Evolutionary conservation across 2,888 invertebrate species (phyloP), one percentile per base, ranked within the genome.

Genomic region (Cosmia pyralina): DNA sequence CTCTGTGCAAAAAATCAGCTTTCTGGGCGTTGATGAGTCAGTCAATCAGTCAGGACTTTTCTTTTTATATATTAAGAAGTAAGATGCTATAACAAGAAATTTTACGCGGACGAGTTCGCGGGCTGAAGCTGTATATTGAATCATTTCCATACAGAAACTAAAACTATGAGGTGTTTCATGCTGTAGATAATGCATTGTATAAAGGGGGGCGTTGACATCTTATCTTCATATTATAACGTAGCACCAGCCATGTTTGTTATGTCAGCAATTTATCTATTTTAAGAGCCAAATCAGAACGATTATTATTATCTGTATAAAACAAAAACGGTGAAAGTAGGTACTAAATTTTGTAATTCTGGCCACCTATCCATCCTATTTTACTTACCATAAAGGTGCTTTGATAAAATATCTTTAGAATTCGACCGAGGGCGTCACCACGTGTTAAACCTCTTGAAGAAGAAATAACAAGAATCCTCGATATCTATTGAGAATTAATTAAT

Each of bases 221-320:
- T 85, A 85, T 85, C 86, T 52, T 55, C n/a, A 34, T 78, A 50
- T 44, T 78, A 50, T 44, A n/a, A 58, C 44, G 28, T 28, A 28
- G 74, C 41, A 59, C 60, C 38, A 58, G 11, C 11, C 10, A 13
- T 71, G 72, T 69, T 69, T 73, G 63, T 60, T 71, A n/a, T 71
- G 69, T 78, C 68, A 85, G 83, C 75, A 77, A 72, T 57, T 28
- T 63, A 75, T 78, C 70, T 83, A 73, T 77, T 77, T 74, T 58
- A 44, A 60, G 62, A 80, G 44, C 11, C 41, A n/a, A 63, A 58
- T 8, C 41, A 8, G 41, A 52, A 17, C 52, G 2, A 17, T 15
- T 41, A 59, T n/a, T 59, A 38, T 8, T 59, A n/a, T 41, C 38
- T 59, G 0, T n/a, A 19, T 19, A 13, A 34, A 38, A n/a, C 19